Evolutionary conservation across 1,140 invertebrate species (phyloP), one percentile per base, ranked within the genome.

Genomic region (Monochamus saltuarius): DNA sequence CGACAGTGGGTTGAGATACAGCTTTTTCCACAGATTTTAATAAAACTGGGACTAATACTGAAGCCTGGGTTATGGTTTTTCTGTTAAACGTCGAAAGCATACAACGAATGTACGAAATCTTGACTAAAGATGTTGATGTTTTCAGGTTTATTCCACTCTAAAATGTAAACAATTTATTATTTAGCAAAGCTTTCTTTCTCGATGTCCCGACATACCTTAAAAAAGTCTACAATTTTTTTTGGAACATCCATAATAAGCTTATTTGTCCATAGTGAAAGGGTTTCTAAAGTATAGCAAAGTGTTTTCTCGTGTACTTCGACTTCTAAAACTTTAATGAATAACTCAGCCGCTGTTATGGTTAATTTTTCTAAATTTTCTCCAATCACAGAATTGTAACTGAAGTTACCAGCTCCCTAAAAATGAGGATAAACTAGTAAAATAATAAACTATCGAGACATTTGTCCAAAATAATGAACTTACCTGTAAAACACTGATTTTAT

Each of bases 271-370:
- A 88, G 70, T 8, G 85, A 81, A 74, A 96, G 83, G 83, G 89
- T 89, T 65, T 91, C 86, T 7, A 97, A 78, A 4, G 89, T 86
- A 66, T 88, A 85, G 60, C 91, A 85, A 19, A 97, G 76, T 1
- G 92, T 95, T 67, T 92, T 93, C 78, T 98, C 95, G 77, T 97
- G 94, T 49, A 92, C 90, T 83, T 98, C 95, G 35, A 83, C 84
- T 72, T 95, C 90, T 16, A 97, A 79, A 16, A 94, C 84, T 72
- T 90, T 89, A 11, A 89, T 80, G 71, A 94, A 89, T 58, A 88
- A 81, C 37, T 86, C 81, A 1, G 84, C 79, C 3, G 87, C 86
- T 29, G 78, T 81, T 49, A 82, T 76, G 47, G 87, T 84, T 53
- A 95, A 76, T 59, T 79, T 75, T 59, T 83, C 77, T 0, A 85